A percentile compares a stretch with the other conserved stretches of the same genome.
Evolutionary conservation across 2,113 vertebrate species (phyloP).

Genomic region (Passerina amoena): DNA sequence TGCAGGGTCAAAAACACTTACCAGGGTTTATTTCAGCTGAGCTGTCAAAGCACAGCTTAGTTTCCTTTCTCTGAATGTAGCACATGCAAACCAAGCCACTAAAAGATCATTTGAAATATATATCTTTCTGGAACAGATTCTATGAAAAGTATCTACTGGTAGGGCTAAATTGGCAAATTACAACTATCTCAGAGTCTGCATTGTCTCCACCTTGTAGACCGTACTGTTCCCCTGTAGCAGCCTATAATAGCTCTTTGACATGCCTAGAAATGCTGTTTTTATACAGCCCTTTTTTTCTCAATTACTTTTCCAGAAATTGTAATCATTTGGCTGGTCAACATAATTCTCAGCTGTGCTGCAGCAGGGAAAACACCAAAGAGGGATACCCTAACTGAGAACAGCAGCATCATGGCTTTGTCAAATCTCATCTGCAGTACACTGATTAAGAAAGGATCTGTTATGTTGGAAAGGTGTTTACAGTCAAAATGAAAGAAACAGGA

Average conservation of each 20-base stretch:
- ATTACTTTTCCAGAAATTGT: not conserved
- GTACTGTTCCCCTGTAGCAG: not conserved
- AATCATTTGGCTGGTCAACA: not conserved
- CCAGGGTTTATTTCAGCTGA: not conserved
- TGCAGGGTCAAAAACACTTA: not conserved
- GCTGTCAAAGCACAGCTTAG: not conserved
- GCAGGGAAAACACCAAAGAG: not conserved
- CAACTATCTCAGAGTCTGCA: not conserved
- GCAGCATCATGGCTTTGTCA: not conserved
- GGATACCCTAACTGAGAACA: not conserved
- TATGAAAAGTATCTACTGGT: not conserved
- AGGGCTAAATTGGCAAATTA: not conserved
- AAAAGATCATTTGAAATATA: not conserved
- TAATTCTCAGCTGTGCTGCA: not conserved
- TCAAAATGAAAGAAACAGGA: not conserved
- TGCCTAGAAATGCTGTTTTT: not conserved
- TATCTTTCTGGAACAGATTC: not conserved
- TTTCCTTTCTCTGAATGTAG: not conserved
- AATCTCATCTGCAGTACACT: not conserved
- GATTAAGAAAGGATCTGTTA: not conserved
- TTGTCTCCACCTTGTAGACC: not conserved
- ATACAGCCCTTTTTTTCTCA: not conserved
- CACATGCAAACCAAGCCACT: not conserved
- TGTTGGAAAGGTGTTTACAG: conserved; percentile 23
- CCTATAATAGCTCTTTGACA: not conserved